These are phyloP conservation scores for Acrobasis consociella DNA, from an alignment of 2,888 invertebrate species.

Conservation along the genomic window DNA sequence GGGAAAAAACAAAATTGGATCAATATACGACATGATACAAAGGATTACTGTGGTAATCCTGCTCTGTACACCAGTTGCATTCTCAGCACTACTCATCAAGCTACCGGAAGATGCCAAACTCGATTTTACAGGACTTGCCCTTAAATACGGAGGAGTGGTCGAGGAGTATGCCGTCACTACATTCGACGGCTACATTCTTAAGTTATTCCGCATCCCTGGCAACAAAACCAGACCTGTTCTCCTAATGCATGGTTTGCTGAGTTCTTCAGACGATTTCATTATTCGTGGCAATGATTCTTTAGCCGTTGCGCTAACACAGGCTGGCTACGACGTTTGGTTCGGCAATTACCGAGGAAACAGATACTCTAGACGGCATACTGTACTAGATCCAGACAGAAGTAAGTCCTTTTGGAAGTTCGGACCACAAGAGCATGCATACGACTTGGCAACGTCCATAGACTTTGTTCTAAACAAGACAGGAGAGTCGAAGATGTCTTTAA, in stretches of 20 bases:
- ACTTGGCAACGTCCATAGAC: conserved; percentile 84
- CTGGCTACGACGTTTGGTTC: conserved; percentile 29
- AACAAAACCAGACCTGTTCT: conserved; percentile 24
- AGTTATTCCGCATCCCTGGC: conserved; percentile 26
- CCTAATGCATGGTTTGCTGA: conserved; percentile 26
- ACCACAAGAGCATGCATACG: conserved; percentile 85
- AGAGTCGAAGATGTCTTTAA: conserved; percentile 76
- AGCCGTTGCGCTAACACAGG: conserved; percentile 14
- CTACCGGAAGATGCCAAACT: background rate
- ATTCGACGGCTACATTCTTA: conserved; percentile 39
- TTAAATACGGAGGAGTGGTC: too few relatives aligned
- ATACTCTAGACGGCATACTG: conserved; percentile 25
- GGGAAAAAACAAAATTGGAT: background rate
- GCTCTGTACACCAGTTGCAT: background rate
- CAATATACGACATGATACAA: background rate
- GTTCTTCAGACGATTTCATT: conserved; percentile 23
- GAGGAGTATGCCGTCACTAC: background rate
- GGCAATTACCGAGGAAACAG: conserved; percentile 28
- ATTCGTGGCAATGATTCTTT: conserved; percentile 25
- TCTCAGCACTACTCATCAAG: background rate
- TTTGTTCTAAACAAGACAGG: conserved; percentile 60
- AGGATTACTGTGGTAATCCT: background rate
- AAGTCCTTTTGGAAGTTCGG: conserved; percentile 13
- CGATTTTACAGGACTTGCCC: background rate
- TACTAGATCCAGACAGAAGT: conserved; percentile 23